phyloP scores from a whole-genome alignment of 2,888 invertebrate genomes.

The Agrotis clavis region DNA sequence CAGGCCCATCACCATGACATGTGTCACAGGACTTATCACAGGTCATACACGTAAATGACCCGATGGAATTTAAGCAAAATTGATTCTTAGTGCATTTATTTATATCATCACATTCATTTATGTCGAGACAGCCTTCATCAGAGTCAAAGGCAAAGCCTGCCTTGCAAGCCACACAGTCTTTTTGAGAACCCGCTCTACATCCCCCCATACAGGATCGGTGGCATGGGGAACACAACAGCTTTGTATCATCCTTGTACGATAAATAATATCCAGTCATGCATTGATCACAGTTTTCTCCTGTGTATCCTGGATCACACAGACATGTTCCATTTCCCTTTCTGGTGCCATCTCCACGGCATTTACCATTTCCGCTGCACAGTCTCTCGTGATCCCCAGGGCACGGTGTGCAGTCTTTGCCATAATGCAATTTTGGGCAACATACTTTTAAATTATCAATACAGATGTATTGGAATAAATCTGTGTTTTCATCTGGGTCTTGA shows the following conservation, averaged over 20 bases:
- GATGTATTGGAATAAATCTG: conserved; percentile 91
- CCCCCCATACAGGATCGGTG: conserved; percentile 95
- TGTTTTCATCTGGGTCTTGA: conserved; percentile 84
- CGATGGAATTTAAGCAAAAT: conserved; percentile 97
- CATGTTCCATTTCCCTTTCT: conserved; percentile 98
- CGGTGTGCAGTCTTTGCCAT: conserved; percentile 94
- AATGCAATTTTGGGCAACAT: conserved; percentile 97
- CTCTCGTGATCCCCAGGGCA: conserved; percentile 94
- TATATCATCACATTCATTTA: conserved; percentile 95
- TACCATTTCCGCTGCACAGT: conserved; percentile 96
- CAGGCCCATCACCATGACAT: conserved; percentile 97
- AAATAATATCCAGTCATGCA: conserved; percentile 95
- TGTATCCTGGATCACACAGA: conserved; percentile 95
- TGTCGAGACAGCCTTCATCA: conserved; percentile 95
- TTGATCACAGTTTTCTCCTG: conserved; percentile 94
- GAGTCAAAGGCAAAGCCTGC: conserved; percentile 94
- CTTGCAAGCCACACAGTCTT: conserved; percentile 91
- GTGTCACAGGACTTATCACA: conserved; percentile 96
- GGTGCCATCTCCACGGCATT: conserved; percentile 96
- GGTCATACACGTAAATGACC: conserved; percentile 94
- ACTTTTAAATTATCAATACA: conserved; percentile 94
- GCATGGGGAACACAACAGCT: conserved; percentile 94
- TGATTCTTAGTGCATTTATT: conserved; percentile 92
- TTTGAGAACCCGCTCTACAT: conserved; percentile 94
- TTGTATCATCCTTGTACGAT: conserved; percentile 94